A percentile compares a stretch with the other conserved stretches of the same genome.
These are phyloP conservation scores for Dipodomys merriami DNA, from an alignment of 2,113 vertebrate species.

Conservation along the genomic window DNA sequence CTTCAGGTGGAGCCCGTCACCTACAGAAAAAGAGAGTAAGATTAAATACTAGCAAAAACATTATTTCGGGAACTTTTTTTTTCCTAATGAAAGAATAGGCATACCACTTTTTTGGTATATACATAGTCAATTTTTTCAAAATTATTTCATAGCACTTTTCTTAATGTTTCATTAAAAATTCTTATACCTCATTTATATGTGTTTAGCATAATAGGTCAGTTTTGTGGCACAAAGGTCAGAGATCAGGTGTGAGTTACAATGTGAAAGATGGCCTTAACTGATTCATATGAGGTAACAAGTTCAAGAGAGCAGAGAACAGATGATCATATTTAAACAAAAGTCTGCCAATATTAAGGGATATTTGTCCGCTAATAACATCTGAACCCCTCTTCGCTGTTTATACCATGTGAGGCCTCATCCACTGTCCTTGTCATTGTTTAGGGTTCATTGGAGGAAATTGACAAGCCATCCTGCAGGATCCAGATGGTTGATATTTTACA, in stretches of 20 bases:
- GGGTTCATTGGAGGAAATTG: neutral
- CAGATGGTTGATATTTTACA: conserved; percentile 30
- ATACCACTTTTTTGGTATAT: neutral
- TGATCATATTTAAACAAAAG: neutral
- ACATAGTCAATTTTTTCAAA: conserved; percentile 24
- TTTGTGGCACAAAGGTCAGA: conserved; percentile 4
- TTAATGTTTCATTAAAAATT: conserved; percentile 38
- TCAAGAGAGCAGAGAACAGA: neutral
- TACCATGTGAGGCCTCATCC: no score
- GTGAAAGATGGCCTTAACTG: neutral
- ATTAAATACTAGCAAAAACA: neutral
- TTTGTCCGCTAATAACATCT: neutral
- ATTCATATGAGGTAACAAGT: conserved; percentile 8
- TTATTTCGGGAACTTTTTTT: neutral
- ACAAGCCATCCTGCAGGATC: neutral
- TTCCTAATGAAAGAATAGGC: conserved; percentile 1
- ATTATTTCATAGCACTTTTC: conserved; percentile 23
- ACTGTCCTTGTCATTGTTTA: neutral
- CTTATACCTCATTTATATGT: conserved; percentile 35
- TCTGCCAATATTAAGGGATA: neutral
- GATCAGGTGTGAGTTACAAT: conserved; percentile 60
- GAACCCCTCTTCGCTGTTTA: neutral
- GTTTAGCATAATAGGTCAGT: conserved; percentile 41
- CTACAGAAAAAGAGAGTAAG: neutral
- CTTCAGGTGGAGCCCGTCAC: neutral